Evolutionary conservation across 2,888 invertebrate species (phyloP), one percentile per base, ranked within the genome.

Genomic region (Sphaeridia pumilis): DNA sequence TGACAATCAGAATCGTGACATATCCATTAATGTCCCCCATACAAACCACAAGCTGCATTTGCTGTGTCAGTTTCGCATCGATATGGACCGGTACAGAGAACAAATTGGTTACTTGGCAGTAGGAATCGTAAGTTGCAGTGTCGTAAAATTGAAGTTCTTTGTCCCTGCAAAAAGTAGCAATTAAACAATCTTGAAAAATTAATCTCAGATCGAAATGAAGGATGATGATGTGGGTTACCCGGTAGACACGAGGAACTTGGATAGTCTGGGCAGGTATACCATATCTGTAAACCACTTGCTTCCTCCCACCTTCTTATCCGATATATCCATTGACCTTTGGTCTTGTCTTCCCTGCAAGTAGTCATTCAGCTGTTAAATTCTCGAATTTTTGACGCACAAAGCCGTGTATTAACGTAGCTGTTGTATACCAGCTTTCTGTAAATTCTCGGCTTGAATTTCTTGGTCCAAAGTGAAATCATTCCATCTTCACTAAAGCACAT

Each of bases 121-220:
- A 57, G 1, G 57, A 51, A 25, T 57, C 57, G 28, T 57, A 57
- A 14, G 51, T 57, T 14, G 57, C 50, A 2, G 49, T 51, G 42
- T 57, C 57, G 31, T 54, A 57, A 28, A 57, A 50, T 34, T 57
- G 57, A 22, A 57, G 57, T 31, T 57, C 57, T 24, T 46, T 41
- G 26, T 56, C 56, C 20, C 56, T 52, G 48, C 17, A 21, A 46
- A 41, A 34, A 14, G 7, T 10, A 44, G 48, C 5, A 43, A 31
- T 4, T 22, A n/a, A 25, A 12, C 22, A 24, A 12, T 20, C 22
- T 24, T 20, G 12, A n/a, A n/a, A n/a, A 43, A 48, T 31, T 21
- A 46, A 10, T 34, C 14, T 34, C 28, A 17, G 22, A 5, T 20
- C 44, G 24, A 22, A 10, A 5, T 10, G 10, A n/a, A 24, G 5